Percentiles rank a stretch among this genome's conserved stretches.
Conservation (phyloP, 2,888 invertebrate genomes). For the Hydropsyche betteni region DNA sequence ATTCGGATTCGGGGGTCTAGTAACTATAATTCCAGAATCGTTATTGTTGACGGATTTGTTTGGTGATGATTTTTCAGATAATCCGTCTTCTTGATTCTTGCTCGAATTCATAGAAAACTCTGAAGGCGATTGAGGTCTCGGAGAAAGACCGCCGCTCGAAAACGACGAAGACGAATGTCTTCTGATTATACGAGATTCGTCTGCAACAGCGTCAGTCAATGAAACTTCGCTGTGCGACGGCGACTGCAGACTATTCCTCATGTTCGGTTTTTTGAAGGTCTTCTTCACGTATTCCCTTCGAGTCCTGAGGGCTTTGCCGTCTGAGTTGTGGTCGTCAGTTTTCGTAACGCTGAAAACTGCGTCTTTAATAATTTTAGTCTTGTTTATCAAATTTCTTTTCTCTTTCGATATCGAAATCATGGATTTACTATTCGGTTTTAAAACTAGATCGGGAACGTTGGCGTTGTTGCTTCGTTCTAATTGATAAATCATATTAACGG, state of each 20-base stretch:
- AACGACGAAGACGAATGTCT: slow-evolving; percentile 86
- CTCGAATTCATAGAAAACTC: neutral
- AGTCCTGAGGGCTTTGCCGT: slow-evolving; percentile 49
- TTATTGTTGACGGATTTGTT: slow-evolving; percentile 14
- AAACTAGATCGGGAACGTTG: slow-evolving; percentile 55
- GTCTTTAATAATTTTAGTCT: slow-evolving; percentile 71
- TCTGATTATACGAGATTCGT: slow-evolving; percentile 82
- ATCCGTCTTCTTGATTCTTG: neutral
- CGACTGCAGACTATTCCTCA: slow-evolving; percentile 58
- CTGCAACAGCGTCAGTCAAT: slow-evolving; percentile 69
- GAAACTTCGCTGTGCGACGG: slow-evolving; percentile 58
- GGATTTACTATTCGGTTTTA: slow-evolving; percentile 49
- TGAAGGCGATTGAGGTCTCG: slow-evolving; percentile 53
- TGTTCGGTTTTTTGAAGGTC: slow-evolving; percentile 54
- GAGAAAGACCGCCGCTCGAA: slow-evolving; percentile 75
- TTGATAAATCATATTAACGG: slow-evolving; percentile 85
- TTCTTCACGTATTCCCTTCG: slow-evolving; percentile 51
- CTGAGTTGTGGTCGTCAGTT: slow-evolving; percentile 55
- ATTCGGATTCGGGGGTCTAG: slow-evolving; percentile 19
- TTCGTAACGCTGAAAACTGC: slow-evolving; percentile 65
- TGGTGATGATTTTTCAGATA: neutral
- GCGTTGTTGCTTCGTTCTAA: slow-evolving; percentile 65
- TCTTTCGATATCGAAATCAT: slow-evolving; percentile 59
- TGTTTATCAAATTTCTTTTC: slow-evolving; percentile 64
- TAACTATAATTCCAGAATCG: slow-evolving; percentile 43